Conservation (phyloP, 2,797 vertebrate species). For the Hypotaenidia philippensis region DNA sequence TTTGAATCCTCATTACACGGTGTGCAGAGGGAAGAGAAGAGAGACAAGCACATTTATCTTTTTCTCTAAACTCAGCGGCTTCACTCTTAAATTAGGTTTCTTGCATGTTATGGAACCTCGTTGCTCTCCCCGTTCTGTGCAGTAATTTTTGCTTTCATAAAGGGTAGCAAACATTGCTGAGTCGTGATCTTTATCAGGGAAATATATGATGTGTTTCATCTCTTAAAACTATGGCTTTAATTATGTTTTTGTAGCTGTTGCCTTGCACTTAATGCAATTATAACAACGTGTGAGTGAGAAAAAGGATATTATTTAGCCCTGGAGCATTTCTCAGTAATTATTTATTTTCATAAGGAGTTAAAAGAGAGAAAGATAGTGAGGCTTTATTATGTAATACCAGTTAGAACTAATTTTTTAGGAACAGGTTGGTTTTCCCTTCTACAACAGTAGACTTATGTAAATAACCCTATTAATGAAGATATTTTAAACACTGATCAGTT, state of each 20-base stretch:
- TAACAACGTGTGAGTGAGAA: not conserved
- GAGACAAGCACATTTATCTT: slow-evolving; percentile 50
- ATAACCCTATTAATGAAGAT: not conserved
- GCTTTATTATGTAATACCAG: not conserved
- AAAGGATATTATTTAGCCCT: slow-evolving; percentile 22
- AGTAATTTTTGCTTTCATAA: slow-evolving; percentile 32
- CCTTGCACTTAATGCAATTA: slow-evolving; percentile 43
- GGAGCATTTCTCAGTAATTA: slow-evolving; percentile 30
- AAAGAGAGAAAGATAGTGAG: not conserved
- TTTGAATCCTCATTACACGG: slow-evolving; percentile 62
- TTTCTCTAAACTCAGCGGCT: slow-evolving; percentile 41
- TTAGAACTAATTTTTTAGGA: not conserved
- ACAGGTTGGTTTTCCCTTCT: not conserved
- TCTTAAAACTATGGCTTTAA: slow-evolving; percentile 50
- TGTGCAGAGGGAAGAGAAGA: not conserved
- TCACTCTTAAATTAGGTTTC: slow-evolving; percentile 9
- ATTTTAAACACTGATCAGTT: not conserved
- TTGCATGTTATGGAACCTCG: not conserved
- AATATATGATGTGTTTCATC: not conserved
- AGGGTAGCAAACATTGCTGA: not conserved
- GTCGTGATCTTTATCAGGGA: not conserved
- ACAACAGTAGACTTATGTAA: not conserved
- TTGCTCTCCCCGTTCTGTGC: not conserved
- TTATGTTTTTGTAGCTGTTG: slow-evolving; percentile 28
- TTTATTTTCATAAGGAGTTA: slow-evolving; percentile 38